Percentiles rank a stretch among this genome's conserved stretches.
These are phyloP conservation scores for Paracentrotus lividus DNA, from an alignment of 53 echinoderm and acorn worm species.

Conservation along the genomic window DNA sequence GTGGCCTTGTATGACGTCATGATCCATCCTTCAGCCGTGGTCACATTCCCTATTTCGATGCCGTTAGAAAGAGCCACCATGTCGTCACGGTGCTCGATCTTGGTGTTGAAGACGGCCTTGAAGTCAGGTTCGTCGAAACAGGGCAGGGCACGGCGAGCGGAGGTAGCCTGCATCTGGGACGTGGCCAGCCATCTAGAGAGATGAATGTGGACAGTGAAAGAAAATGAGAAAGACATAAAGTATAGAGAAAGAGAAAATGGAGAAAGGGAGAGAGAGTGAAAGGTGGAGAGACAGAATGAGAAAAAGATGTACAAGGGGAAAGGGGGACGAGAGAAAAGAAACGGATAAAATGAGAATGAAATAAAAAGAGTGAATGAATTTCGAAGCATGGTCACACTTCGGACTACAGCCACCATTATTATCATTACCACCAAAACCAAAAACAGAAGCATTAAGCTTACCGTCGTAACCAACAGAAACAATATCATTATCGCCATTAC, in stretches of 20 bases:
- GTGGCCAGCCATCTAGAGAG: conserved; percentile 84
- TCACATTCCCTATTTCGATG: conserved; percentile 73
- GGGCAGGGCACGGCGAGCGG: conserved; percentile 84
- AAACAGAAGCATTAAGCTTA: too few species aligned
- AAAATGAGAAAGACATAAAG: neutral
- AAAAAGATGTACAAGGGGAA: too few species aligned
- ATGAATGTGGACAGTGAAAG: neutral
- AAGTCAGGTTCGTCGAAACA: conserved; percentile 93
- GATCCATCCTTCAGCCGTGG: conserved; percentile 64
- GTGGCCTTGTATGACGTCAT: conserved; percentile 45
- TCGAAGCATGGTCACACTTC: too few species aligned
- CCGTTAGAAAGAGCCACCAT: conserved; percentile 82
- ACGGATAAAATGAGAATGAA: too few species aligned
- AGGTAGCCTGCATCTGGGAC: conserved; percentile 87
- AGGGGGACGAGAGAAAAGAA: neutral
- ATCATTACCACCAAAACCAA: too few species aligned
- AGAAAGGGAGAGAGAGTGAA: neutral
- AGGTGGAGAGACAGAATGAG: neutral
- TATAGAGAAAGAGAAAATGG: neutral
- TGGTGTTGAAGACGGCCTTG: conserved; percentile 81
- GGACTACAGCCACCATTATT: too few species aligned
- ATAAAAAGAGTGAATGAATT: too few species aligned
- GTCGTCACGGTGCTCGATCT: conserved; percentile 79
- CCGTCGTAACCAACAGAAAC: too few species aligned
- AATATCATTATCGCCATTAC: too few species aligned